Base-by-base conservation (phyloP, 2,888 invertebrate genomes). In the Plusia festucae region DNA sequence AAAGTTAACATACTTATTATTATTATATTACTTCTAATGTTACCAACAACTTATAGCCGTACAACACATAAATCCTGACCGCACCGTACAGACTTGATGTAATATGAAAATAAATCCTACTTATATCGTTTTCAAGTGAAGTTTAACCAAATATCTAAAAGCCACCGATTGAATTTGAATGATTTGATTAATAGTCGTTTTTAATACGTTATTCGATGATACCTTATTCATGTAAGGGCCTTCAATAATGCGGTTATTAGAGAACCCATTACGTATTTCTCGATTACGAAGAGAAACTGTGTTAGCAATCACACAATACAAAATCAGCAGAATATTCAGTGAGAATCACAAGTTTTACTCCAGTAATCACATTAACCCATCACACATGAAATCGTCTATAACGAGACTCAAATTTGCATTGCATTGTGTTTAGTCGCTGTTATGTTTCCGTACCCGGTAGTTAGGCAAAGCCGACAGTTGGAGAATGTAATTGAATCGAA, bases 401-500 rank as follows among this genome's bases (percentile, higher is more conserved):
- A 44, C 53, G 59, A 46, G 34, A 56, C 16, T 59, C 13, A 51
- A 53, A 64, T 64, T 57, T 30, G 51, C 24, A 52, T 44, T 56
- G 32, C 51, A 44, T 58, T 65, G 40, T 60, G 56, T 60, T 53
- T 34, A 53, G 60, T 59, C 18, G 46, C 16, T 52, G 60, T 54
- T 63, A 49, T 55, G 52, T 20, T 56, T 56, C 49, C 8, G n/a
- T 30, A 60, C 53, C 52, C 20, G 16, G n/a, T 55, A 40, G 53
- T 66, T 16, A 57, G 49, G 16, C 13, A 59, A 53, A 59, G 18
- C 27, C 49, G 32, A 53, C 27, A 40, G 34, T 63, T 27, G 9
- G 56, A 60, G 53, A 46, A 54, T 62, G 61, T 76, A 72, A 74
- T 76, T 71, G 74, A 76, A 76, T 74, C 44, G 34, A 57, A 74